Evolutionary conservation across 1,140 invertebrate genomes (phyloP), one percentile per base, ranked within the genome.

Genomic region (Bombus balteatus): DNA sequence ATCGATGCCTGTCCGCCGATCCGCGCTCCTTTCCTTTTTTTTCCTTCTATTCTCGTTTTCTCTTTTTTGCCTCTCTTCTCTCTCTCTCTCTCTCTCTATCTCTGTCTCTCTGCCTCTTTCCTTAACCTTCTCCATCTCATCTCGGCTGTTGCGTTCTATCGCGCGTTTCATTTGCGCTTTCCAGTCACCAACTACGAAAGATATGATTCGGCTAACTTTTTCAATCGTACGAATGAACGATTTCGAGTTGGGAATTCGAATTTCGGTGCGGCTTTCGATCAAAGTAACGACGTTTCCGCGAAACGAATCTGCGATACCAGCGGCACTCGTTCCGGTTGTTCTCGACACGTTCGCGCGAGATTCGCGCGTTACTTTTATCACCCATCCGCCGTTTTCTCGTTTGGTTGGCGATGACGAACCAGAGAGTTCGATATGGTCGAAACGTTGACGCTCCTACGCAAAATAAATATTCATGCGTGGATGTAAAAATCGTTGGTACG

Each of bases 1-100:
- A 90, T 91, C 89, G 86, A 90, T 90, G 82, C 82, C 81, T 59
- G 65, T 81, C 37, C 68, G 81, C 74, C 66, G 80, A 82, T 85
- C 75, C 79, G 57, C 70, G 72, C 66, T 76, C 73, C 43, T 53
- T 41, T 88, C 43, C n/a, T 32, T 53, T 25, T 25, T 43, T 32
- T 25, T 6, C n/a, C 47, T 47, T 66, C 12, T 25, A 32, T 25
- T n/a, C 3, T 71, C 73, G 9, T 13, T 68, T 71, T 66, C 41
- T 43, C 68, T 37, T 13, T 34, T 18, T 68, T 18, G 18, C 12
- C 12, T 22, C 68, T 32, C 18, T 37, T 59, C 25, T 2, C 32
- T 13, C 0, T 15, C 28, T 1, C 15, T 43, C 15, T n/a, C 13
- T 71, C 3, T 13, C 12, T 65, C 8, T 4, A 0, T n/a, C 62